Evolutionary conservation across 2,888 invertebrate species (phyloP).

Genomic region (Pegoplata infirma): DNA sequence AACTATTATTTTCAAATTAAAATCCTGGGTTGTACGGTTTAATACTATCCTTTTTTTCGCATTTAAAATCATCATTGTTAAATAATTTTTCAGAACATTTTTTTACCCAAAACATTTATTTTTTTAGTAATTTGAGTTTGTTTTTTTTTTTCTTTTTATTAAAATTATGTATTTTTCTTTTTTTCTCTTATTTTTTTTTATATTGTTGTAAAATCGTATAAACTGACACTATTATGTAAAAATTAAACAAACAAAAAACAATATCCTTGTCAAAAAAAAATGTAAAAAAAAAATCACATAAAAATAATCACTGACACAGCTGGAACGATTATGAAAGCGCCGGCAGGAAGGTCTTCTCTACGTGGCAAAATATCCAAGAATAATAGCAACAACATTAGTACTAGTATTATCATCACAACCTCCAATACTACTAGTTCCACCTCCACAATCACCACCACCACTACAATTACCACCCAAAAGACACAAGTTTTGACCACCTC

Average conservation of each 20-base stretch:
- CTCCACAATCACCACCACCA: constrained; percentile 56
- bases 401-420: constrained; percentile 56
- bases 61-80: constrained; percentile 63
- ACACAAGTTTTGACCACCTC: constrained; percentile 55
- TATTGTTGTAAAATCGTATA: constrained; percentile 9
- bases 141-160: constrained; percentile 63
- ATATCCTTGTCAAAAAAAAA: constrained; percentile 68
- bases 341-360: constrained; percentile 83
- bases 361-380: constrained; percentile 45
- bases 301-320: constrained; percentile 71
- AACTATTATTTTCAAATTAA: constrained; percentile 36
- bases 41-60: constrained; percentile 49
- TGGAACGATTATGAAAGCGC: constrained; percentile 77
- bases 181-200: constrained; percentile 60
- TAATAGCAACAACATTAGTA: constrained; percentile 77
- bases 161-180: constrained; percentile 58
- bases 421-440: constrained; percentile 41
- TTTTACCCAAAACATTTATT: constrained; percentile 10
- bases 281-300: constrained; percentile 66
- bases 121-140: constrained; percentile 43
- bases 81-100: constrained; percentile 23
- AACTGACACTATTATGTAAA: constrained; percentile 43
- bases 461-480: constrained; percentile 48
- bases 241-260: constrained; percentile 54
- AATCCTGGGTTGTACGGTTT: constrained; percentile 51